Evolutionary conservation across 2,113 vertebrate species (phyloP).

Genomic region (Sturnira hondurensis): DNA sequence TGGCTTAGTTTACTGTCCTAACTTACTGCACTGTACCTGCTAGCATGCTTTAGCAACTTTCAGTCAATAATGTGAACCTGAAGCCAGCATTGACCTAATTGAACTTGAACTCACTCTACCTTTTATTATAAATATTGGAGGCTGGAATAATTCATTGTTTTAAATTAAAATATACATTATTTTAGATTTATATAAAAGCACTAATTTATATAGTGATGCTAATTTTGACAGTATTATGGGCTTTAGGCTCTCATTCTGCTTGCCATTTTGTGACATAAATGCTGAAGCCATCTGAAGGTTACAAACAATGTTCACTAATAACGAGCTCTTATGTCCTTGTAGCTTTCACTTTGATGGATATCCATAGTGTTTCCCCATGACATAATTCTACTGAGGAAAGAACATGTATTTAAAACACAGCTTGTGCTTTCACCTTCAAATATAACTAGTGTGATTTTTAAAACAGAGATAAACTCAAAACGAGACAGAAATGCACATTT

Average conservation of each 20-base stretch:
- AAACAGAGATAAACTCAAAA: conserved; percentile 46
- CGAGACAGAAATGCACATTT: conserved; percentile 56
- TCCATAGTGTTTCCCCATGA: conserved; percentile 63
- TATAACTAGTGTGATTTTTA: conserved; percentile 40
- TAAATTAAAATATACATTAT: conserved; percentile 27
- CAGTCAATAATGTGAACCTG: conserved; percentile 67
- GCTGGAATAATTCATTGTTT: conserved; percentile 39
- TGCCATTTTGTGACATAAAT: conserved; percentile 50
- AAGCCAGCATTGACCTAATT: conserved; percentile 52
- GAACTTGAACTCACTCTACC: conserved; percentile 35
- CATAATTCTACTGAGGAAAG: conserved; percentile 67
- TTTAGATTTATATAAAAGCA: conserved; percentile 15
- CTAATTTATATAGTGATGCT: conserved; percentile 34
- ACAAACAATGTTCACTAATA: conserved; percentile 72
- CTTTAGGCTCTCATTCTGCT: conserved; percentile 43
- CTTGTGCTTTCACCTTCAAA: conserved; percentile 63
- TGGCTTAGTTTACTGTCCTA: conserved; percentile 53
- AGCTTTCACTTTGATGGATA: conserved; percentile 76
- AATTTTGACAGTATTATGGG: conserved; percentile 38
- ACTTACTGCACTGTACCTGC: background rate
- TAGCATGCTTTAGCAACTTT: conserved; percentile 56
- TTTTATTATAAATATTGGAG: conserved; percentile 44
- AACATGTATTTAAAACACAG: conserved; percentile 56
- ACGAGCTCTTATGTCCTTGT: conserved; percentile 69
- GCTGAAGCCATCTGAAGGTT: conserved; percentile 61